Evolutionary conservation across 2,888 invertebrate genomes (phyloP).

Genomic region (Cactoblastis cactorum): DNA sequence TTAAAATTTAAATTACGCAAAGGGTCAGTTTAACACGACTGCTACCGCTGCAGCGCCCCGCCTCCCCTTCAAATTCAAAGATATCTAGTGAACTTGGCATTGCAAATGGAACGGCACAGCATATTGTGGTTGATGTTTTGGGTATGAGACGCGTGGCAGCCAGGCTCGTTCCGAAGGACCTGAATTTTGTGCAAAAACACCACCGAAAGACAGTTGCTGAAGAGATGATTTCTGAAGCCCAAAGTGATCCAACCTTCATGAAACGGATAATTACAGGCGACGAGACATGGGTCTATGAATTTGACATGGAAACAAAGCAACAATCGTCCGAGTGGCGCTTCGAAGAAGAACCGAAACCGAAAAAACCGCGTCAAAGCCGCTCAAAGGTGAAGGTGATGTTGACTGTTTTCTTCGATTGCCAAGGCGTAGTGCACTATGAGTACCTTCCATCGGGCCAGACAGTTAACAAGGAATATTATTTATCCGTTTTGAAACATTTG

Average conservation of each 20-base stretch:
- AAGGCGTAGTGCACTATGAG: no score
- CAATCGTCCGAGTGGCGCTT: slow-evolving; percentile 21
- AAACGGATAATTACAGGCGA: slow-evolving; percentile 24
- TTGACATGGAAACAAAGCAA: slow-evolving; percentile 20
- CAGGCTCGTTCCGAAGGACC: background rate
- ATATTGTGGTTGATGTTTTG: no score
- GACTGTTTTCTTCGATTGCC: background rate
- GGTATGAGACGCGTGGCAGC: background rate
- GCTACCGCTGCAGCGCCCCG: no score
- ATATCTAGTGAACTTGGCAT: no score
- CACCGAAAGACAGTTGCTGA: background rate
- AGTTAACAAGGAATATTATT: no score
- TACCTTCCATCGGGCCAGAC: no score
- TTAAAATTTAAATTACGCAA: no score
- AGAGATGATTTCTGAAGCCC: background rate
- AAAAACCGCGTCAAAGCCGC: slow-evolving; percentile 19
- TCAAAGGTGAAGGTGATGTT: slow-evolving; percentile 12
- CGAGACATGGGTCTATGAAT: slow-evolving; percentile 23
- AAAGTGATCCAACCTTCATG: slow-evolving; percentile 22
- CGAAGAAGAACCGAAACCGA: slow-evolving; percentile 20
- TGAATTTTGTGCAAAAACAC: background rate
- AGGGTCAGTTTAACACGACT: no score
- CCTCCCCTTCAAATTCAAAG: no score
- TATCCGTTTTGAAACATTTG: no score
- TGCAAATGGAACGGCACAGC: no score